Base-by-base conservation (phyloP, 2,797 vertebrate species). In the Lithobates sylvaticus region DNA sequence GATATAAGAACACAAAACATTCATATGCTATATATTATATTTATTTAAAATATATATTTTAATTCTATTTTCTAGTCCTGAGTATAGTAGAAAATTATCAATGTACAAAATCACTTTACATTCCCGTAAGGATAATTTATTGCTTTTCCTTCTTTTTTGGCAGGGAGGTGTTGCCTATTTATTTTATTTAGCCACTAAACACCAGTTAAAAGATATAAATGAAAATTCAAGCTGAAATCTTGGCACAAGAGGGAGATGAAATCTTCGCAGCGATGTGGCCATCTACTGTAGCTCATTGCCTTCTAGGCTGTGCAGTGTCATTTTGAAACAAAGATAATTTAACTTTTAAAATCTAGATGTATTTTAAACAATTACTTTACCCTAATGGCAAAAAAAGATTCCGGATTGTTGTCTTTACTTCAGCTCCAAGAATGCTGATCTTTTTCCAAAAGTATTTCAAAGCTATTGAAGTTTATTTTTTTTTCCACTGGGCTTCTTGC, bases 401-500 rank as follows among this genome's bases (percentile, higher is more conserved):
- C 80, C 75, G 83, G 85, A 83, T 47, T 64, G 64, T 74, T 82
- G 85, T 76, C 74, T 78, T 67, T 64, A 34, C 29, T 78, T 83
- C 75, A 78, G 68, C 75, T 87, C 65, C 61, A 77, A 73, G 81
- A 76, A 87, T 39, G 73, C 76, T 87, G 75, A 83, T 77, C 58
- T 74, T 44, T 68, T 78, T 74, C 75, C 68, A 78, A 65, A 78
- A 83, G 80, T 78, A 87, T 87, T 87, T 76, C 44, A 61, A 42
- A 78, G 68, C 68, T 50, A 67, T 87, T 83, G 73, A 85, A 85
- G 77, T 44, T 68, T 71, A 34, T 69, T 80, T 67, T 67, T n/a
- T 83, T 83, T 78, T 78, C 75, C 80, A 87, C 61, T 78, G 29
- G 75, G 72, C 71, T 87, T 54, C 39, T 76, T 70, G 82, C 47